A percentile compares a stretch with the other conserved stretches of the same genome.
These are phyloP conservation scores for Sympetrum striolatum DNA, from an alignment of 2,888 invertebrate genomes.

Conservation along the genomic window DNA sequence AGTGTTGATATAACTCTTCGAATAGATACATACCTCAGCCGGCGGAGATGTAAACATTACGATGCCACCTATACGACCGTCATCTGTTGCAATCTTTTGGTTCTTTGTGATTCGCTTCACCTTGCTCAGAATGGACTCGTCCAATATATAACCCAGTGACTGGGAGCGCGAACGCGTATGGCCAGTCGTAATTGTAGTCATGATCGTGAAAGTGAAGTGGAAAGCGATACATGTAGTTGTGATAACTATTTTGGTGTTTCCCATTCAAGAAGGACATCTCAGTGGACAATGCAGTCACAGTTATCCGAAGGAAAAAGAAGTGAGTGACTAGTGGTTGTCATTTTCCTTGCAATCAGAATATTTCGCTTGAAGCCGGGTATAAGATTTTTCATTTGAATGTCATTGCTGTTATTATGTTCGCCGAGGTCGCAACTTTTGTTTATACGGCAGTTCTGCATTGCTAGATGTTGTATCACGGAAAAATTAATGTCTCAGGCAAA, in stretches of 20 bases:
- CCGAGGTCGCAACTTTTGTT: no score
- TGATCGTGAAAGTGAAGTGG: conserved; percentile 58
- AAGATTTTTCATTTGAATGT: no score
- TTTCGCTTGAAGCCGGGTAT: not conserved
- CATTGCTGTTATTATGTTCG: no score
- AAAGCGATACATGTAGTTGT: conserved; percentile 56
- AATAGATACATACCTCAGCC: no score
- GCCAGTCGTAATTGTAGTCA: conserved; percentile 47
- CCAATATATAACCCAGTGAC: conserved; percentile 20
- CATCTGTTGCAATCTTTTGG: not conserved
- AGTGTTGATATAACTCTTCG: no score
- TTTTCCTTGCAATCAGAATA: not conserved
- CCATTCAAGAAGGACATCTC: conserved; percentile 36
- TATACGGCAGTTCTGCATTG: no score
- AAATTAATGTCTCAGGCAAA: no score
- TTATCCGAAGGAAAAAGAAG: conserved; percentile 33
- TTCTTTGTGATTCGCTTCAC: not conserved
- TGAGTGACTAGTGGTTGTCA: not conserved
- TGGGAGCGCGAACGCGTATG: not conserved
- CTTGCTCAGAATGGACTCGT: not conserved
- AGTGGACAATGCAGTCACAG: not conserved
- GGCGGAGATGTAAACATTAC: no score
- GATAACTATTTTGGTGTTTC: conserved; percentile 54
- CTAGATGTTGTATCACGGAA: no score
- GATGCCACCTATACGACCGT: not conserved